Evolutionary conservation across 2,888 invertebrate species (phyloP).

Genomic region (Agonopterix alstromeriana): DNA sequence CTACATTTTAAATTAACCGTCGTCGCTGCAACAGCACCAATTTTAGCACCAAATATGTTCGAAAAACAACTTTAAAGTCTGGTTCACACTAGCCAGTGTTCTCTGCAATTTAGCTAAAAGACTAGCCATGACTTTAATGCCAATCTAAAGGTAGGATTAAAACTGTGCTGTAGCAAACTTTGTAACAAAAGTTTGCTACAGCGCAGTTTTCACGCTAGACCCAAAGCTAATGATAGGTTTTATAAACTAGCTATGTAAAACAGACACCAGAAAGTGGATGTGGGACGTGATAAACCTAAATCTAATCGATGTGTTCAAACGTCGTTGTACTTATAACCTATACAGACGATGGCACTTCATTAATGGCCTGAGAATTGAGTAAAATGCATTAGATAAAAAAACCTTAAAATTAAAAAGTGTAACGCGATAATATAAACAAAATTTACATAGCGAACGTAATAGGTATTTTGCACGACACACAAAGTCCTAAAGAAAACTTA

Average conservation of each 20-base stretch:
- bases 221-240: too few species aligned
- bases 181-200: not conserved
- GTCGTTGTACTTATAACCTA: slow-evolving; percentile 65
- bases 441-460: slow-evolving; percentile 44
- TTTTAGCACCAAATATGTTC: slow-evolving; percentile 41
- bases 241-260: too few species aligned
- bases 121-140: too few species aligned
- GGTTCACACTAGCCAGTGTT: too few species aligned
- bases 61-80: too few species aligned
- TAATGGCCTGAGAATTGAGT: slow-evolving; percentile 76
- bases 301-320: slow-evolving; percentile 27
- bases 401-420: slow-evolving; percentile 49
- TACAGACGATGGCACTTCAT: slow-evolving; percentile 72
- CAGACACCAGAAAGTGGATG: not conserved
- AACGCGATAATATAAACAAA: slow-evolving; percentile 55
- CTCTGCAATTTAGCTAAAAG: too few species aligned
- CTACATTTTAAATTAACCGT: slow-evolving; percentile 35
- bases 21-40: slow-evolving; percentile 58
- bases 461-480: slow-evolving; percentile 10
- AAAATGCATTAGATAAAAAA: slow-evolving; percentile 72
- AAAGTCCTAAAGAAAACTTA: slow-evolving; percentile 12
- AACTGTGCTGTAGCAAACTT: slow-evolving; percentile 11
- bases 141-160: slow-evolving; percentile 20
- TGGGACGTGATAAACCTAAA: slow-evolving; percentile 16
- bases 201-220: too few species aligned